Percentiles rank a stretch among this genome's conserved stretches.
phyloP scores from a whole-genome alignment of 53 echinoderm and acorn worm genomes.

The Arbacia lixula region DNA sequence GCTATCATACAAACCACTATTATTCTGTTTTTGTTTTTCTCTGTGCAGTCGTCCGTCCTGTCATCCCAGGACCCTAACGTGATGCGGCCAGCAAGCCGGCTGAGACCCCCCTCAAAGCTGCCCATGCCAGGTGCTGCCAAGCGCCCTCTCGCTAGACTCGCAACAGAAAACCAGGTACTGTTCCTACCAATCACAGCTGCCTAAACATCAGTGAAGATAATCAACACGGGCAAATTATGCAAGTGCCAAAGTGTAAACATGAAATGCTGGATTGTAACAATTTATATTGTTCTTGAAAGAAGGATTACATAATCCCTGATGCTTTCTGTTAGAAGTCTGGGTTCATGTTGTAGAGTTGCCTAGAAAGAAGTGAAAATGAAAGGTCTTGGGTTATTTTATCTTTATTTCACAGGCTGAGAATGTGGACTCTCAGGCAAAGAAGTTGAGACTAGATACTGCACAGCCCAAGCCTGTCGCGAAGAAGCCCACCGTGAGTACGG shows the following conservation, averaged over 20 bases:
- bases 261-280: too few species aligned
- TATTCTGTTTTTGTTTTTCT: too few species aligned
- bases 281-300: not conserved
- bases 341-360: too few species aligned
- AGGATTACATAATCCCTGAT: not conserved
- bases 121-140: not conserved
- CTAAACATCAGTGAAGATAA: not conserved
- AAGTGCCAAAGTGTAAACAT: too few species aligned
- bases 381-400: too few species aligned
- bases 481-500: not conserved
- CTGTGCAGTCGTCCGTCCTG: conserved; percentile 13
- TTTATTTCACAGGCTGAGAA: conserved; percentile 25
- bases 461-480: not conserved
- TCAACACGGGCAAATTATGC: too few species aligned
- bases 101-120: conserved; percentile 7
- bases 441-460: not conserved
- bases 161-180: conserved; percentile 17
- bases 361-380: too few species aligned
- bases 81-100: conserved; percentile 15
- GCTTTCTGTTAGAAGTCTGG: too few species aligned
- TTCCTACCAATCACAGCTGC: not conserved
- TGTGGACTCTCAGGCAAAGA: not conserved
- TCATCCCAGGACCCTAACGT: conserved; percentile 25
- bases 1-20: too few species aligned
- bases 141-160: conserved; percentile 12